Base-by-base conservation (phyloP, 2,888 invertebrate species). In the Hyposoter dolosus region DNA sequence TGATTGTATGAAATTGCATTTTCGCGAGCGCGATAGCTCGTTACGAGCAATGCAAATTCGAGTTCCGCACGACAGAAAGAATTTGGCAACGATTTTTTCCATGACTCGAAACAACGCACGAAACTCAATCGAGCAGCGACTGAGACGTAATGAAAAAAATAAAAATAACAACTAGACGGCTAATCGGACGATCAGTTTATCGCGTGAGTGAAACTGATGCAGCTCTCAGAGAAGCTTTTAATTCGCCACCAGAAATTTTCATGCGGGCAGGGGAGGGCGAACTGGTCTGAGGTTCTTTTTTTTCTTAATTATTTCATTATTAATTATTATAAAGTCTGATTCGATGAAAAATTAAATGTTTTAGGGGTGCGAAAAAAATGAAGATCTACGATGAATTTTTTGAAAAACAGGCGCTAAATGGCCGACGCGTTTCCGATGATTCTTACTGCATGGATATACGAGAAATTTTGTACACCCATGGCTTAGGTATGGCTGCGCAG, bases 41-140 rank as follows among this genome's bases (percentile, higher is more conserved):
- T 82, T 65, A 82, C 65, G 81, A 68, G n/a, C 63, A 60, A 76
- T 78, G 63, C 82, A 82, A 85, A 77, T 78, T 63, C 72, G 65
- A 53, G 47, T 40, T 68, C 45, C 23, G 56, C n/a, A 63, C 71
- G 32, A 56, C 28, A 45, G 40, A 28, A 56, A 72, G 56, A 68
- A 74, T 40, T 15, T 65, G 10, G 40, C 4, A 68, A 63, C 56
- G 47, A 60, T 43, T 19, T n/a, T 63, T 9, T 7, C 0, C 23
- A 45, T 40, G 7, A 15, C 69, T 23, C 50, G 17, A 65, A 43
- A 45, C n/a, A 45, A 40, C 10, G 3, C n/a, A 71, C 19, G 45
- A 60, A 79, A 69, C 53, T 60, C 17, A 68, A 47, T 9, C 19
- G 6, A 15, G 12, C 60, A 68, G 17, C 9, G n/a, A 50, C 32